These are phyloP conservation scores for Drosophila ficusphila DNA, from an alignment of 1,140 invertebrate species.

Conservation along the genomic window DNA sequence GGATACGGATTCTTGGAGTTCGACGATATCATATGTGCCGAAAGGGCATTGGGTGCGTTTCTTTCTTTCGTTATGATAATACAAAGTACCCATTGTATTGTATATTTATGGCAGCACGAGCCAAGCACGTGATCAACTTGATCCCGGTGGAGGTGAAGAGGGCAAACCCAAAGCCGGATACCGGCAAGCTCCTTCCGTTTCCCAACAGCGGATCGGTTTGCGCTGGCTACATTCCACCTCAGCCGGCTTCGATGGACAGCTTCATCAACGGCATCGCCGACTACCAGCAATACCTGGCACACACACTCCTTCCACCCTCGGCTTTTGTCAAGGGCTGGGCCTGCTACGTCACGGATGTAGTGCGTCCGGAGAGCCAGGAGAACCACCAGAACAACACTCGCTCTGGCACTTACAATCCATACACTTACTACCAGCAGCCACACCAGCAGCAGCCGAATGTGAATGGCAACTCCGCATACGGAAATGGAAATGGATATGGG, in stretches of 20 bases:
- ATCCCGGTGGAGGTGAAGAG: conserved; percentile 92
- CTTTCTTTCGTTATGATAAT: no score
- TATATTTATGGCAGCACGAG: conserved; percentile 87
- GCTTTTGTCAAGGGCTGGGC: conserved; percentile 69
- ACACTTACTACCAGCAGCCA: background rate
- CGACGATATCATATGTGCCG: conserved; percentile 89
- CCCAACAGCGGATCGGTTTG: conserved; percentile 48
- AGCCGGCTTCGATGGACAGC: conserved; percentile 48
- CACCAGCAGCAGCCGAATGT: background rate
- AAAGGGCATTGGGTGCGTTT: conserved; percentile 48
- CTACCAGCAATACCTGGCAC: conserved; percentile 55
- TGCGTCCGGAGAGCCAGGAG: background rate
- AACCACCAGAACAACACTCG: background rate
- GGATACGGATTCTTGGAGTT: conserved; percentile 98
- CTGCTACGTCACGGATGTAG: conserved; percentile 49
- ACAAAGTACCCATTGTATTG: no score
- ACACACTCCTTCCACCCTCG: conserved; percentile 56
- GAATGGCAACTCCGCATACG: background rate
- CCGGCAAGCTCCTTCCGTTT: conserved; percentile 71
- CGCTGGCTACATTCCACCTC: conserved; percentile 60
- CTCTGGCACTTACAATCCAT: conserved; percentile 2
- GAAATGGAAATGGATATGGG: no score
- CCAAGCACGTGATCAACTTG: conserved; percentile 89
- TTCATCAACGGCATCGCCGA: conserved; percentile 32
- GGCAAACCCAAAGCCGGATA: conserved; percentile 88